Evolutionary conservation across 2,888 invertebrate species (phyloP).

Genomic region (Sinelater perroti): DNA sequence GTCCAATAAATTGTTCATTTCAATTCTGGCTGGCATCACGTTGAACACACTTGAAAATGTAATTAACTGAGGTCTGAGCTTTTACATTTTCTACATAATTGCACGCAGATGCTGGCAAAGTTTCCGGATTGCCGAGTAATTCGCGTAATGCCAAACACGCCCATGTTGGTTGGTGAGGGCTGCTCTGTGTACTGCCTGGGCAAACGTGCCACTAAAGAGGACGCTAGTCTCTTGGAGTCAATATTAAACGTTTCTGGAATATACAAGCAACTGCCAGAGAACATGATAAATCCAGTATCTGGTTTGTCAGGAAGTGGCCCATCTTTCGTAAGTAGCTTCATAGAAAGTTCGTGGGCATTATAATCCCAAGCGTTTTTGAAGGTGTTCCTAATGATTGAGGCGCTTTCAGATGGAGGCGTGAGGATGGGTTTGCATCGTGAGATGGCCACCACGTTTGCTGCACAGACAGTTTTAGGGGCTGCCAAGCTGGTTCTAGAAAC

Average conservation of each 20-base stretch:
- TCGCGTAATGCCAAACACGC: slow-evolving; percentile 89
- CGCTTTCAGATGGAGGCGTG: slow-evolving; percentile 92
- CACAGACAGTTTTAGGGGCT: slow-evolving; percentile 83
- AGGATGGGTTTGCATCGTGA: slow-evolving; percentile 88
- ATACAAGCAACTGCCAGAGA: slow-evolving; percentile 75
- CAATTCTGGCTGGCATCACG: slow-evolving; percentile 83
- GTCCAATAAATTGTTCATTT: slow-evolving; percentile 73
- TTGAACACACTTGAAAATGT: slow-evolving; percentile 72
- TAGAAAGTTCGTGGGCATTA: too few relatives aligned
- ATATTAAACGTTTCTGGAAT: slow-evolving; percentile 73
- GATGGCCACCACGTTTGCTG: slow-evolving; percentile 81
- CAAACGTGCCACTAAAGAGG: slow-evolving; percentile 64
- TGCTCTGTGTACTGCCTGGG: slow-evolving; percentile 71
- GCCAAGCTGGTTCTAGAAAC: slow-evolving; percentile 83
- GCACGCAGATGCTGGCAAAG: slow-evolving; percentile 44
- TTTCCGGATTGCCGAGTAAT: slow-evolving; percentile 65
- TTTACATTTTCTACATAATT: slow-evolving; percentile 10
- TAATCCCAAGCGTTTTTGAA: too few relatives aligned
- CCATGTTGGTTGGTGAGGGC: slow-evolving; percentile 80
- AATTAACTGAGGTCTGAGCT: slow-evolving; percentile 39
- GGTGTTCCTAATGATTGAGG: slow-evolving; percentile 90
- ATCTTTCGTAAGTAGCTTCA: slow-evolving; percentile 76
- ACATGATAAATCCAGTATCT: slow-evolving; percentile 80
- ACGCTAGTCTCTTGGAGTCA: slow-evolving; percentile 67
- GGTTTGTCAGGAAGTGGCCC: slow-evolving; percentile 90